Base-by-base conservation (phyloP, 2,113 vertebrate genomes). In the Perca flavescens region DNA sequence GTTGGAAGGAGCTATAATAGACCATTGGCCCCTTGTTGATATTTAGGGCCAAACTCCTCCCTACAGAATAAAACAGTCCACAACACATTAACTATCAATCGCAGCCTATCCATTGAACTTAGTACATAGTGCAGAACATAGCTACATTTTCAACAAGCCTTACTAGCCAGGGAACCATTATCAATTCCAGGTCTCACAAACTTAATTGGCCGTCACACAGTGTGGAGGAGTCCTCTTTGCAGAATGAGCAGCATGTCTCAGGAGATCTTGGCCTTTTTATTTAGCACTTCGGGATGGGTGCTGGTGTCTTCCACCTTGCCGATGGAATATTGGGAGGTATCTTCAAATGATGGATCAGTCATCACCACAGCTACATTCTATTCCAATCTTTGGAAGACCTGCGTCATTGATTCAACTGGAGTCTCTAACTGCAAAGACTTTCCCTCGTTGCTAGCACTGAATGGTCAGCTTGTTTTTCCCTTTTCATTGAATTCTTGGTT, bases 341-440 rank as follows among this genome's bases (percentile, higher is more conserved):
- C 97, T 53, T 95, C 96, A 57, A 94, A 96, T 77, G 98, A 99
- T 65, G 98, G 98, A 87, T 96, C 96, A 0, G 97, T 99, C 75
- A 99, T 99, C 93, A 98, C 98, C 92, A 98, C 98, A n/a, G 96
- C 97, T 67, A 97, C 97, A 67, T 98, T 91, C 88, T 99, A 96
- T 96, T 96, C 97, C 86, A 99, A 98, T 88, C 94, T 99, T 53
- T 99, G 98, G 98, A 99, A 98, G 92, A 93, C 96, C 0, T 99
- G 98, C 86, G 97, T 98, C 47, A 98, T 97, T 15, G 98, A 99
- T 92, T 99, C 97, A 73, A 98, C 98, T 0, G 98, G 98, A 22
- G 94, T 99, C 53, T 96, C 97, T 92, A 97, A 97, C 96, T 98
- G 97, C 96, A 98, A 97, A 93, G 97, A 98, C 85, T 99, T 98